Conservation (phyloP, 2,888 invertebrate species). For the Epinotia nisella region DNA sequence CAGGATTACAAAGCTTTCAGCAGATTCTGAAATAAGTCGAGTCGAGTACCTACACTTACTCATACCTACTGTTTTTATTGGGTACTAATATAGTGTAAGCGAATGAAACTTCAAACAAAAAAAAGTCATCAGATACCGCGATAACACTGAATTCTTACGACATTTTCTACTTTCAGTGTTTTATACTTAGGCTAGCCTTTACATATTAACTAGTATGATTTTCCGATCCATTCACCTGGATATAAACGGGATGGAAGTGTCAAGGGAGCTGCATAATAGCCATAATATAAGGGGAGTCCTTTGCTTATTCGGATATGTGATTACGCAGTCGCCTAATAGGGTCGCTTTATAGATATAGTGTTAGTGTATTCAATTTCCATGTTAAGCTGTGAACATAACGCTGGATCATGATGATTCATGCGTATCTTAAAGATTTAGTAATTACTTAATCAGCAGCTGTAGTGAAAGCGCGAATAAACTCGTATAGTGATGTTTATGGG, state of each 20-base stretch:
- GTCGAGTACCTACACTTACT: too few relatives aligned
- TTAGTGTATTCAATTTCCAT: slow-evolving; percentile 9
- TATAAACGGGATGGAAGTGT: slow-evolving; percentile 21
- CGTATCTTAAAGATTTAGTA: slow-evolving; percentile 9
- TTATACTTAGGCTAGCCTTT: neutral
- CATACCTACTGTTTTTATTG: too few relatives aligned
- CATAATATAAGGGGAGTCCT: slow-evolving; percentile 33
- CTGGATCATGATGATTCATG: slow-evolving; percentile 2
- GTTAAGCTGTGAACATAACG: slow-evolving; percentile 12
- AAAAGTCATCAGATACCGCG: too few relatives aligned
- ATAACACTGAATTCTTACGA: too few relatives aligned
- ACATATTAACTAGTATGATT: slow-evolving; percentile 15
- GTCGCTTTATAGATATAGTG: slow-evolving; percentile 11
- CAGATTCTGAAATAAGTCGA: too few relatives aligned
- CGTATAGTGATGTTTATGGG: neutral
- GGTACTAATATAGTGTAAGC: too few relatives aligned
- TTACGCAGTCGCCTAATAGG: slow-evolving; percentile 34
- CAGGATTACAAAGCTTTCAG: too few relatives aligned
- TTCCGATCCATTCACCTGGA: slow-evolving; percentile 39
- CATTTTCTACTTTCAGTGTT: too few relatives aligned
- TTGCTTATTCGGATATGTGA: slow-evolving; percentile 37
- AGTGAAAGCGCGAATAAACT: neutral
- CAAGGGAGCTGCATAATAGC: slow-evolving; percentile 25
- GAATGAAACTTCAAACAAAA: too few relatives aligned
- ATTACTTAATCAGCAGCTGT: neutral